Evolutionary conservation across 2,113 vertebrate genomes (phyloP), one percentile per base, ranked within the genome.

Genomic region (Paradoxurus hermaphroditus): DNA sequence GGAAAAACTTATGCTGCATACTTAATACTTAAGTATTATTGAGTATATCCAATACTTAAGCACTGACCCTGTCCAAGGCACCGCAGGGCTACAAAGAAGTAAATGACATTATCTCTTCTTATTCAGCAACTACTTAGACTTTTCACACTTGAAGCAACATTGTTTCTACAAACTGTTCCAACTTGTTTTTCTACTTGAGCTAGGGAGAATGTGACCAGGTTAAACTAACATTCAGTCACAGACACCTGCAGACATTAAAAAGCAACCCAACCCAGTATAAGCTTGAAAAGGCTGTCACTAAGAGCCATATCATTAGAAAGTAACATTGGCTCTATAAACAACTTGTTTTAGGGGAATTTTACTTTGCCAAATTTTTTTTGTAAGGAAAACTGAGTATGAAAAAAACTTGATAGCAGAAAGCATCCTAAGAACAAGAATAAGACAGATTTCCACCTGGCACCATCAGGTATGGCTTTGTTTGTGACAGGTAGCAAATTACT

Each of bases 171-270:
- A 97, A 72, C 56, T 23, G 68, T 94, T 93, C 65, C 59, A 82
- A 96, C 65, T 90, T 86, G 56, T 95, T 97, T 97, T 96, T 94
- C 73, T 93, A 51, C 49, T 97, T 75, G 73, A 97, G 49, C 41
- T 87, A 70, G 63, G 86, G 90, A 97, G 68, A 87, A 62, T 95
- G 70, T 97, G 91, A 95, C 91, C 96, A 91, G 86, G 96, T 97
- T 95, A 98, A 96, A 95, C 90, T 93, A 98, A 97, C 51, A 97
- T 67, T 2, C 27, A 97, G 94, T 98, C 94, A 84, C 94, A 16
- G 96, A 91, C 96, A 97, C 62, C 67, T 18, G 1, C 62, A 44
- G 97, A 39, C 65, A 46, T 51, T 29, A n/a, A 72, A 90, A 96
- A 86, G 67, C 90, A 97, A 97, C 59, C 0, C 72, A 88, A 94